Evolutionary conservation across 2,888 invertebrate species (phyloP), one percentile per base, ranked within the genome.

Genomic region (Aporophyla lueneburgensis): DNA sequence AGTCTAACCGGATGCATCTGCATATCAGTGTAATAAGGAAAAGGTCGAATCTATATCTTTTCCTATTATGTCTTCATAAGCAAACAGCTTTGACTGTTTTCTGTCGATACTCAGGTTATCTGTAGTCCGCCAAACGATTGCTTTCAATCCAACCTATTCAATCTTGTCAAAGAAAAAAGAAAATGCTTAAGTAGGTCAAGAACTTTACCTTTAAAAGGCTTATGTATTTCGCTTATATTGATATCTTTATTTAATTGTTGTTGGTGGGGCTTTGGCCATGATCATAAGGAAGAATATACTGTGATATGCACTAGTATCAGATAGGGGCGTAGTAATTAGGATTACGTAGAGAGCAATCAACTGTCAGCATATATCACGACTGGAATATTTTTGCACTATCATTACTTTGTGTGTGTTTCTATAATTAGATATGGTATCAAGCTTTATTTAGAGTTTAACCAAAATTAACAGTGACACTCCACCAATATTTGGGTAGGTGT

Each of bases 341-440:
- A 27, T 71, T 33, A 24, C 5, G 6, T 76, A 46, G 46, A 69
- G 21, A 49, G 14, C 53, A 68, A 59, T 16, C 27, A 33, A n/a
- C 16, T 77, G 24, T 49, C 40, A 61, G 53, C n/a, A 46, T 14
- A 62, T 62, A 54, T 62, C 49, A 24, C 27, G 14, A 80, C 19
- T 56, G 24, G 21, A 61, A 16, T 61, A 0, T 61, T 61, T 54
- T 4, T 61, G 54, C 7, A 33, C 27, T 49, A 40, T 80, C 58
- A 73, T 59, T 24, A 72, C 24, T 24, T 33, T 80, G 14, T 65
- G 71, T 71, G 49, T 67, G 54, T 61, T 69, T 54, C 59, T 81
- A 69, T 65, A 56, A 69, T 82, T 69, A 66, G 83, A 33, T 43
- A 66, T 74, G 56, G 51, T 68, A 70, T 82, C 76, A 80, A 62